These are phyloP conservation scores for Tragelaphus buxtoni DNA, from an alignment of 2,113 vertebrate species.

Conservation along the genomic window DNA sequence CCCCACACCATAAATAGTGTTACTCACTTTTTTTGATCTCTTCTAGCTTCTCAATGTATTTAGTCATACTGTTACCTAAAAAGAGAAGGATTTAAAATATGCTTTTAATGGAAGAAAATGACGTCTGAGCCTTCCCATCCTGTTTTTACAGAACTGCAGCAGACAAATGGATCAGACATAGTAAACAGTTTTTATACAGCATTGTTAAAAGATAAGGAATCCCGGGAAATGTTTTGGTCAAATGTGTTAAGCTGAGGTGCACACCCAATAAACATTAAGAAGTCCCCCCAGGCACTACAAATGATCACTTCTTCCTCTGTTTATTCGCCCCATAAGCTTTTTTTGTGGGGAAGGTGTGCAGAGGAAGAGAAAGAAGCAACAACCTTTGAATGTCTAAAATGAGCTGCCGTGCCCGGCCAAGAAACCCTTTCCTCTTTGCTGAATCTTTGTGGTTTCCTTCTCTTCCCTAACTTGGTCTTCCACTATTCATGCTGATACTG, in stretches of 20 bases:
- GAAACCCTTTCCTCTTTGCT: neutral
- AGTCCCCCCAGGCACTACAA: neutral
- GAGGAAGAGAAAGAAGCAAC: neutral
- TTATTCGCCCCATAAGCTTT: neutral
- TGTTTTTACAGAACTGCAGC: neutral
- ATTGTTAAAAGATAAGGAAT: neutral
- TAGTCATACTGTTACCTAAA: slow-evolving; percentile 92
- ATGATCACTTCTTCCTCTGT: neutral
- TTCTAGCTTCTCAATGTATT: slow-evolving; percentile 92
- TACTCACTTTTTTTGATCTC: slow-evolving; percentile 94
- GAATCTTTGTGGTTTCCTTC: slow-evolving; percentile 13
- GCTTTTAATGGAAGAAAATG: slow-evolving; percentile 35
- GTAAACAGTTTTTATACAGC: neutral
- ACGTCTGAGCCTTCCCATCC: neutral
- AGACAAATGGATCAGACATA: neutral
- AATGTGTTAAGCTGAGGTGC: neutral
- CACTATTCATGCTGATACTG: slow-evolving; percentile 4
- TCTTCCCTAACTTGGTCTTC: neutral
- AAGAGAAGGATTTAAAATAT: slow-evolving; percentile 5
- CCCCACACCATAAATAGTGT: neutral
- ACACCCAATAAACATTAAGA: neutral
- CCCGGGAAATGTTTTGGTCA: neutral
- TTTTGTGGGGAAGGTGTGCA: neutral
- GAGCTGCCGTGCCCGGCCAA: neutral
- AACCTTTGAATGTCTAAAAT: neutral